phyloP scores from a whole-genome alignment of 2,888 invertebrate genomes.

The Cephus pulcher region DNA sequence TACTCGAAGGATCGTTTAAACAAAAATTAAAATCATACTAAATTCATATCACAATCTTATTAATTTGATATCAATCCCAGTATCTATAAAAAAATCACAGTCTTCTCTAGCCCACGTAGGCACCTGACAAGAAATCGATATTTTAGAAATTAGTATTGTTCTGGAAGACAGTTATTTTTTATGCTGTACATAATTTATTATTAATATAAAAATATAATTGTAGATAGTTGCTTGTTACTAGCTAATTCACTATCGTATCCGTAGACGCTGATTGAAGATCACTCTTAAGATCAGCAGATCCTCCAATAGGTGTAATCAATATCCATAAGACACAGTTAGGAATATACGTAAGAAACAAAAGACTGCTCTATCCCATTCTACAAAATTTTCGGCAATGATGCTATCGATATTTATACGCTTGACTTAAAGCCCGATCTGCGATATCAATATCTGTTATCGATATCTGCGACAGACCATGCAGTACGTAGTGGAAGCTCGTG shows the following conservation, averaged over 20 bases:
- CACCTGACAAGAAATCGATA: not conserved
- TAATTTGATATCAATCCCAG: not conserved
- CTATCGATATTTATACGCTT: conserved; percentile 23
- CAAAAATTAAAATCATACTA: not conserved
- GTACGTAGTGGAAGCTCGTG: conserved; percentile 4
- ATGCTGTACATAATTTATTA: not conserved
- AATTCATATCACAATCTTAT: not conserved
- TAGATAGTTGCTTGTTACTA: no score
- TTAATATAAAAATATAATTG: not conserved
- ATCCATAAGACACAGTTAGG: not conserved
- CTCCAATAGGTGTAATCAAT: not conserved
- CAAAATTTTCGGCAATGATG: conserved; percentile 21
- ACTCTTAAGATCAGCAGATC: not conserved
- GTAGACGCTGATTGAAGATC: not conserved
- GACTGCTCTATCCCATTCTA: not conserved
- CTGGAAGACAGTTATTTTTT: not conserved
- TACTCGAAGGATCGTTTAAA: not conserved
- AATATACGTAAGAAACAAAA: not conserved
- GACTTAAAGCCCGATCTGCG: conserved; percentile 19
- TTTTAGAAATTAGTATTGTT: not conserved
- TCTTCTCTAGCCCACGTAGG: not conserved
- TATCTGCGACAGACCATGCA: conserved; percentile 13
- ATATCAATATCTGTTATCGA: conserved; percentile 16
- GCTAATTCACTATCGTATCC: no score
- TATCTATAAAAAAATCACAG: not conserved